These are phyloP conservation scores for Machimus atricapillus DNA, from an alignment of 2,888 invertebrate genomes.

Conservation along the genomic window DNA sequence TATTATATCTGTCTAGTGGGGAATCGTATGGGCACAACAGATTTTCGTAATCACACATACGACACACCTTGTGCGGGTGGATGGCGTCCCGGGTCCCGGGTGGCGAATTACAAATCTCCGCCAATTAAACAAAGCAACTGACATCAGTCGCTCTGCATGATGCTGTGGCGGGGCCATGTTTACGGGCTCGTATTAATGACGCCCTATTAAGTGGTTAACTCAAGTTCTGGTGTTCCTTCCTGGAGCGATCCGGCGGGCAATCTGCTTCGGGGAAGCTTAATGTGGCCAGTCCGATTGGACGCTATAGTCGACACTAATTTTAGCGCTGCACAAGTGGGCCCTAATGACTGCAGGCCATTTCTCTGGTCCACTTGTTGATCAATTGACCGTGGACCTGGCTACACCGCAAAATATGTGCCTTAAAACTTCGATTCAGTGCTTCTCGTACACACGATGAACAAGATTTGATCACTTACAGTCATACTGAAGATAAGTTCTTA, in stretches of 20 bases:
- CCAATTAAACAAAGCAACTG: conserved; percentile 18
- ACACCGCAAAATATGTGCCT: neutral
- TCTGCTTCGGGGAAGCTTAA: conserved; percentile 40
- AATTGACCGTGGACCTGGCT: neutral
- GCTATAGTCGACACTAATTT: neutral
- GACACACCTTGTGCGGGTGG: neutral
- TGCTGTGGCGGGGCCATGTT: neutral
- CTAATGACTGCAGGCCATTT: neutral
- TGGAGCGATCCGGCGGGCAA: conserved; percentile 35
- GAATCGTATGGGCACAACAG: conserved; percentile 29
- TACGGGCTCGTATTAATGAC: conserved; percentile 38
- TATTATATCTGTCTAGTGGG: conserved; percentile 31
- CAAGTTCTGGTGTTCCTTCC: conserved; percentile 42
- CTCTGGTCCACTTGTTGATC: neutral
- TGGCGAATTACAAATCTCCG: neutral
- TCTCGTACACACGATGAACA: neutral
- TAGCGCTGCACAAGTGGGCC: neutral
- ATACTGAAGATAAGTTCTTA: no score
- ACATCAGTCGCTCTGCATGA: neutral
- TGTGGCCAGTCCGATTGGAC: conserved; percentile 22
- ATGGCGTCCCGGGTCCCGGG: neutral
- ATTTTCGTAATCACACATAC: conserved; percentile 30
- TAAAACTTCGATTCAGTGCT: neutral
- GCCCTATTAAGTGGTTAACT: conserved; percentile 45
- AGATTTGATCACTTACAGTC: no score